Conservation (phyloP, 2,888 invertebrate genomes). For the Caenorhabditis sinica region DNA sequence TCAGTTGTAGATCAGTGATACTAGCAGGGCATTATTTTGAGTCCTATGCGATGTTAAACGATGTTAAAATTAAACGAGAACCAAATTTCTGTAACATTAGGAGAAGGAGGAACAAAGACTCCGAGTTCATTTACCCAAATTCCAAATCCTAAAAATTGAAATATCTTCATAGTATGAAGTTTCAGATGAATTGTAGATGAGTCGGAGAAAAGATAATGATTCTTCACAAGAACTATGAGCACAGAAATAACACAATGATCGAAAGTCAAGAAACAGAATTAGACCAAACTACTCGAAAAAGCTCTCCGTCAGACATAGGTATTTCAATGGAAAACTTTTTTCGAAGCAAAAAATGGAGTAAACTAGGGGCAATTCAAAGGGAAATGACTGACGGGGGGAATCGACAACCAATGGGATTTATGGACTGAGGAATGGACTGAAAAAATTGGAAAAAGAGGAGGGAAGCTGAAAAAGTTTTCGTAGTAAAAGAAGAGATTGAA, state of each 20-base stretch:
- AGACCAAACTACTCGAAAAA: not conserved
- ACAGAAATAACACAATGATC: not conserved
- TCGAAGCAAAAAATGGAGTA: not conserved
- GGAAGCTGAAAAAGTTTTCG: slow-evolving; percentile 5
- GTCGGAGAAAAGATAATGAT: too few species aligned
- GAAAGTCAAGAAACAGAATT: slow-evolving; percentile 1
- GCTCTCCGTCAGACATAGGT: slow-evolving; percentile 17
- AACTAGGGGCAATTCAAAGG: slow-evolving; percentile 29
- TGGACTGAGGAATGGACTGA: slow-evolving; percentile 29
- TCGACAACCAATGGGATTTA: slow-evolving; percentile 39
- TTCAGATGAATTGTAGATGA: too few species aligned
- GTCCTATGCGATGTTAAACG: too few species aligned
- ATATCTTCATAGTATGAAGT: too few species aligned
- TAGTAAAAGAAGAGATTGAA: slow-evolving; percentile 22
- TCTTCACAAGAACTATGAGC: too few species aligned
- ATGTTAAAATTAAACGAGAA: too few species aligned
- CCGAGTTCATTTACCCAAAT: too few species aligned
- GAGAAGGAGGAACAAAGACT: too few species aligned
- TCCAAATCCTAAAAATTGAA: too few species aligned
- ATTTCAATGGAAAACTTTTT: slow-evolving; percentile 28
- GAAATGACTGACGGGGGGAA: slow-evolving; percentile 32
- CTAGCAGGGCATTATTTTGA: too few species aligned
- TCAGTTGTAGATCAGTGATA: too few species aligned
- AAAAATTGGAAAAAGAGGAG: slow-evolving; percentile 15
- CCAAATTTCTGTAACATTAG: too few species aligned